Percentiles rank a stretch among this genome's conserved stretches.
These are phyloP conservation scores for Chloromyia formosa DNA, from an alignment of 2,888 invertebrate genomes.

Conservation along the genomic window DNA sequence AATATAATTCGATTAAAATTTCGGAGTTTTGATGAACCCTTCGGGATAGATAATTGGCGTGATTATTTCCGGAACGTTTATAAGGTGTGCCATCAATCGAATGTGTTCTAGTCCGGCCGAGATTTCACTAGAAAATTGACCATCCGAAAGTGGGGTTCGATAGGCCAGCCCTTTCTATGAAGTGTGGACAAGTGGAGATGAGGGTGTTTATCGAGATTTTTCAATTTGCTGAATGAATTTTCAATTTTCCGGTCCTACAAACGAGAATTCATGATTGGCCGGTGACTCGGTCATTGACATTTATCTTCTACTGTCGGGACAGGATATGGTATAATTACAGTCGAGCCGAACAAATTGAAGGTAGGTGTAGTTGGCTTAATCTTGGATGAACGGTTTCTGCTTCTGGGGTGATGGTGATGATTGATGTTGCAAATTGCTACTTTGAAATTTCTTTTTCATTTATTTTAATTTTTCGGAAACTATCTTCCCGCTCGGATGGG, in stretches of 20 bases:
- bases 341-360: too few relatives aligned
- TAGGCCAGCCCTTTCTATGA: neutral
- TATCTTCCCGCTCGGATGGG: too few relatives aligned
- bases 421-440: too few relatives aligned
- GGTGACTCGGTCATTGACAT: conserved; percentile 27
- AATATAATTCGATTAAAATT: conserved; percentile 23
- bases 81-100: neutral
- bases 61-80: conserved; percentile 37
- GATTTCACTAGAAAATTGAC: neutral
- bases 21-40: conserved; percentile 19
- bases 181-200: conserved; percentile 7
- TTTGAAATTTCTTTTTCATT: too few relatives aligned
- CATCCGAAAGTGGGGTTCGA: neutral
- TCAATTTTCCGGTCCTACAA: conserved; percentile 11
- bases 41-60: conserved; percentile 12
- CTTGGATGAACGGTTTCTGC: too few relatives aligned
- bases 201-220: neutral
- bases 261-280: conserved; percentile 17
- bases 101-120: neutral
- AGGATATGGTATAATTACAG: too few relatives aligned
- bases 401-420: too few relatives aligned
- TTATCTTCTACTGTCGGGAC: neutral
- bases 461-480: too few relatives aligned
- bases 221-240: conserved; percentile 33
- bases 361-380: too few relatives aligned